Evolutionary conservation across 2,888 invertebrate genomes (phyloP).

Genomic region (Erebia ligea): DNA sequence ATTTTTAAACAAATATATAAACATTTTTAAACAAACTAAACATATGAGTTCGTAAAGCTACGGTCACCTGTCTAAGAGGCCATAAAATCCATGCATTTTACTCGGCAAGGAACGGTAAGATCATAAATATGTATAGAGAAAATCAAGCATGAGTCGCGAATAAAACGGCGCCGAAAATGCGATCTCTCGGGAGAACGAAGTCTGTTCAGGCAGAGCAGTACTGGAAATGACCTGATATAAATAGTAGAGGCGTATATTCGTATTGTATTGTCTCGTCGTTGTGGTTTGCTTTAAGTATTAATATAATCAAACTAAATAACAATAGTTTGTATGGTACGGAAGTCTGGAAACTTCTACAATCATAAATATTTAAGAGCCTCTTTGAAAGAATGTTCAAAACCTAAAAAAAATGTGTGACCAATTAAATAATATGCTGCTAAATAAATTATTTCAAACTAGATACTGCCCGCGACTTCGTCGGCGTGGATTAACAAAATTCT

Average conservation of each 20-base stretch:
- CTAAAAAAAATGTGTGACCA: no score
- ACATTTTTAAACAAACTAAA: neutral
- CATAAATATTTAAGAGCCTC: neutral
- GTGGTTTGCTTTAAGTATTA: neutral
- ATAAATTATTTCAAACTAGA: no score
- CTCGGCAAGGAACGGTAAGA: conserved; percentile 60
- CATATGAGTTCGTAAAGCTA: conserved; percentile 24
- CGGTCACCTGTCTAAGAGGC: conserved; percentile 71
- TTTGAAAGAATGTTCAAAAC: no score
- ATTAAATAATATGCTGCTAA: no score
- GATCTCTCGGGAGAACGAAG: conserved; percentile 73
- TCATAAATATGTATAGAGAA: conserved; percentile 82
- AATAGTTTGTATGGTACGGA: neutral
- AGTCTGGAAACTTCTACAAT: neutral
- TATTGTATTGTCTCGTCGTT: neutral
- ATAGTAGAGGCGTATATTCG: neutral
- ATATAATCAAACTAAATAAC: neutral
- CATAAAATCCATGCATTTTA: conserved; percentile 72
- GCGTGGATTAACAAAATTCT: no score
- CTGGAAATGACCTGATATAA: conserved; percentile 40
- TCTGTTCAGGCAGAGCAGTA: conserved; percentile 44
- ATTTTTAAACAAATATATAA: neutral
- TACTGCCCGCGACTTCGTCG: no score
- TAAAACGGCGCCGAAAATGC: conserved; percentile 80
- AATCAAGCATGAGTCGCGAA: conserved; percentile 82